These are phyloP conservation scores for Drosophila tristis DNA, from an alignment of 1,140 invertebrate species.

Conservation along the genomic window DNA sequence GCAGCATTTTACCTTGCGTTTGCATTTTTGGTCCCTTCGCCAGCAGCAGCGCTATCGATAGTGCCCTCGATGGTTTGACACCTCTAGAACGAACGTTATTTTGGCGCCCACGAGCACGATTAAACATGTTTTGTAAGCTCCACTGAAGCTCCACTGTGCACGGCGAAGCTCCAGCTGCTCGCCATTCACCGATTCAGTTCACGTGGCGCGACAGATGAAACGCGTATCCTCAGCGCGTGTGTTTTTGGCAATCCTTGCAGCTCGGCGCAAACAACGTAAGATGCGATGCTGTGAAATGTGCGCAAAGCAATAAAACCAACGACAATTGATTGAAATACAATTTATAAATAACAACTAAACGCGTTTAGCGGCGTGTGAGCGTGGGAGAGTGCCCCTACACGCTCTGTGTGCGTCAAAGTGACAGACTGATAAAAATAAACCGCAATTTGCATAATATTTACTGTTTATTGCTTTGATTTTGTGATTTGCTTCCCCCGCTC, in stretches of 20 bases:
- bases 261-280: conserved; percentile 12
- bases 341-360: conserved; percentile 8
- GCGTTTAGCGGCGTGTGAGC: conserved; percentile 4
- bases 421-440: conserved; percentile 40
- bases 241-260: background rate
- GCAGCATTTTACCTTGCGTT: too few species aligned
- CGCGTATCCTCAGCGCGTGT: conserved; percentile 51
- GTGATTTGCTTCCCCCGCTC: background rate
- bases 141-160: too few species aligned
- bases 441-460: conserved; percentile 19
- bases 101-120: too few species aligned
- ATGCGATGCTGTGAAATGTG: conserved; percentile 28
- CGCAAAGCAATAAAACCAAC: conserved; percentile 25
- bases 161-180: too few species aligned
- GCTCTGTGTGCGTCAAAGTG: conserved; percentile 21
- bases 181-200: conserved; percentile 42
- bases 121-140: too few species aligned
- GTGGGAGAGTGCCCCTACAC: background rate
- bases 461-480: conserved; percentile 20
- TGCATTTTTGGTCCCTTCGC: too few species aligned
- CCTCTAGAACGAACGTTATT: too few species aligned
- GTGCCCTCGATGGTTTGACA: too few species aligned
- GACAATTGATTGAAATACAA: background rate
- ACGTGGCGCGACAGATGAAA: conserved; percentile 70
- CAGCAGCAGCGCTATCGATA: too few species aligned